These are phyloP conservation scores for Lumbricus terrestris DNA, from an alignment of 2,888 invertebrate genomes.

Conservation along the genomic window DNA sequence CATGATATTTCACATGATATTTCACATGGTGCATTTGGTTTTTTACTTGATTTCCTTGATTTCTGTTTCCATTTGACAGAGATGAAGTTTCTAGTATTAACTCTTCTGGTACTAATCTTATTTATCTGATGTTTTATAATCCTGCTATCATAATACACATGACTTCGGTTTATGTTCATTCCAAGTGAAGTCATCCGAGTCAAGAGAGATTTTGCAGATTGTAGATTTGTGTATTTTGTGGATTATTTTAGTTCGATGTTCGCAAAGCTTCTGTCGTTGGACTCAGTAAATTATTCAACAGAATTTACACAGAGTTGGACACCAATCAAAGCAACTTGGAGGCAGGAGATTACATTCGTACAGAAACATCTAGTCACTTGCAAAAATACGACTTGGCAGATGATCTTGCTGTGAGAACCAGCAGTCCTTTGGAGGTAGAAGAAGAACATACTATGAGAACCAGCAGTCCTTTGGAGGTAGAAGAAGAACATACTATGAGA, in stretches of 20 bases:
- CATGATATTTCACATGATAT: too few species aligned
- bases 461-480: neutral
- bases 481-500: too few species aligned
- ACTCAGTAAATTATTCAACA: neutral
- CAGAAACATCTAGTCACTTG: neutral
- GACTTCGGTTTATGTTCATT: too few species aligned
- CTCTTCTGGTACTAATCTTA: neutral
- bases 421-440: too few species aligned
- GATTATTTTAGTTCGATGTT: slow-evolving; percentile 3
- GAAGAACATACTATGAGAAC: neutral
- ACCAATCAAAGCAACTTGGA: slow-evolving; percentile 3
- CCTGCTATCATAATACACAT: too few species aligned
- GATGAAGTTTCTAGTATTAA: neutral
- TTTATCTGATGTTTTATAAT: too few species aligned
- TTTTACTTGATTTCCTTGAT: neutral
- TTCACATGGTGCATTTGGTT: neutral
- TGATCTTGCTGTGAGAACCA: neutral
- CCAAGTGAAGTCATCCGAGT: too few species aligned
- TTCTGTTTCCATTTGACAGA: neutral
- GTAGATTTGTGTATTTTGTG: neutral
- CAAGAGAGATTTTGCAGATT: too few species aligned
- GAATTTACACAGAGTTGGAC: neutral
- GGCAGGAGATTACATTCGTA: neutral
- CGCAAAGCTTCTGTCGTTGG: neutral
- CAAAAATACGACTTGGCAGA: too few species aligned